Percentiles rank a stretch among this genome's conserved stretches.
Evolutionary conservation across 2,888 invertebrate genomes (phyloP).

Genomic region (Poecilus cupreus): DNA sequence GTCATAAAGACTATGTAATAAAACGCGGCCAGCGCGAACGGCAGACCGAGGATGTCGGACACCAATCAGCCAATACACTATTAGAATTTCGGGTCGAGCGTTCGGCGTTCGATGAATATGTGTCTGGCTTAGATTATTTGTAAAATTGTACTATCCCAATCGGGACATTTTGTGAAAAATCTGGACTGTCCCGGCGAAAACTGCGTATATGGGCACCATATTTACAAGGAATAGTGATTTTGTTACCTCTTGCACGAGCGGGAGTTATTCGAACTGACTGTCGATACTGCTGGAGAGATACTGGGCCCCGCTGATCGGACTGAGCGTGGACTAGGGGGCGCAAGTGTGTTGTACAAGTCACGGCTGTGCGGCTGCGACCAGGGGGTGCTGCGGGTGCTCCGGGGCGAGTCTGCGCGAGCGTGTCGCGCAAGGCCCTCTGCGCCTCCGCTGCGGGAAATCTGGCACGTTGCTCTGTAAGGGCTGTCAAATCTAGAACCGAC

Average conservation of each 20-base stretch:
- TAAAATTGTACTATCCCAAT: too few relatives aligned
- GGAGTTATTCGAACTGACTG: constrained; percentile 92
- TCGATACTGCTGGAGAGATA: constrained; percentile 88
- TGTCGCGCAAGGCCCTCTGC: constrained; percentile 70
- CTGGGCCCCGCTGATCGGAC: constrained; percentile 82
- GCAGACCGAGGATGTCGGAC: too few relatives aligned
- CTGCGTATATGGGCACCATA: too few relatives aligned
- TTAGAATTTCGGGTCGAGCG: too few relatives aligned
- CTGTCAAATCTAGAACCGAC: constrained; percentile 71
- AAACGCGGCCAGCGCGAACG: too few relatives aligned
- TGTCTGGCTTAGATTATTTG: too few relatives aligned
- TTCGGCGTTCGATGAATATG: too few relatives aligned
- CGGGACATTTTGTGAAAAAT: too few relatives aligned
- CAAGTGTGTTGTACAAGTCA: constrained; percentile 79
- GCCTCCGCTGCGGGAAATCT: constrained; percentile 73
- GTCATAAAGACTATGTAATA: too few relatives aligned
- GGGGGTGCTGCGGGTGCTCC: constrained; percentile 89
- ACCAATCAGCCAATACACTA: too few relatives aligned
- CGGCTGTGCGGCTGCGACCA: constrained; percentile 83
- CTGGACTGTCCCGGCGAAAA: too few relatives aligned
- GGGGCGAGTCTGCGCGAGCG: constrained; percentile 80
- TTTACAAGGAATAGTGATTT: too few relatives aligned
- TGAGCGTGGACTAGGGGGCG: constrained; percentile 84
- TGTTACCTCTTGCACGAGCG: constrained; percentile 85
- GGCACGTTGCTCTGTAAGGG: constrained; percentile 74